Percentiles rank a stretch among this genome's conserved stretches.
phyloP scores from a whole-genome alignment of 64 coral and sea anemone genomes.

The Porites lutea region DNA sequence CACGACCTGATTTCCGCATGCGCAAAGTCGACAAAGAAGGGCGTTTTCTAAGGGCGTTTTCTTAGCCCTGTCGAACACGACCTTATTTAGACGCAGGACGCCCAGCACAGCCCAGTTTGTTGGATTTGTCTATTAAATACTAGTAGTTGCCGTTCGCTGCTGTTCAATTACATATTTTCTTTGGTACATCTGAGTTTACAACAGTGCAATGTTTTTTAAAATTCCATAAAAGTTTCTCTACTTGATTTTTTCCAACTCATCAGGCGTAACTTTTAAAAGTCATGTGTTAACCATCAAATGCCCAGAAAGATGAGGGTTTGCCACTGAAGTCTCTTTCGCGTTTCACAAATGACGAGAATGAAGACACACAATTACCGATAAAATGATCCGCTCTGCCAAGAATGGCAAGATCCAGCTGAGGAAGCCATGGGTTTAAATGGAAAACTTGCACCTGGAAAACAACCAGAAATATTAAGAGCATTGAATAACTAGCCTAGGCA shows the following conservation, averaged over 20 bases:
- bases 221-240: background rate
- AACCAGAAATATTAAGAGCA: background rate
- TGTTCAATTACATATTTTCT: no score
- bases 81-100: no score
- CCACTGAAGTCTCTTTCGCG: conserved; percentile 81
- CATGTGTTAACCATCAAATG: conserved; percentile 45
- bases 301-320: conserved; percentile 81
- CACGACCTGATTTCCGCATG: no score
- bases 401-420: conserved; percentile 84
- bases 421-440: conserved; percentile 79
- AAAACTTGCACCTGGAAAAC: conserved; percentile 67
- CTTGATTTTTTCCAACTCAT: background rate
- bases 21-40: no score
- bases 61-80: no score
- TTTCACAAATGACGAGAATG: conserved; percentile 88
- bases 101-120: no score
- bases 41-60: no score
- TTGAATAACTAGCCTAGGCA: no score
- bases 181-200: background rate
- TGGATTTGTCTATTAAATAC: no score
- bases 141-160: no score
- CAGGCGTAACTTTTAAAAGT: background rate
- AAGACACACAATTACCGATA: conserved; percentile 92
- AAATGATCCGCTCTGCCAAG: conserved; percentile 86
- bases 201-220: background rate